Evolutionary conservation across 1,140 invertebrate species (phyloP).

Genomic region (Muscidifurax raptorellus): DNA sequence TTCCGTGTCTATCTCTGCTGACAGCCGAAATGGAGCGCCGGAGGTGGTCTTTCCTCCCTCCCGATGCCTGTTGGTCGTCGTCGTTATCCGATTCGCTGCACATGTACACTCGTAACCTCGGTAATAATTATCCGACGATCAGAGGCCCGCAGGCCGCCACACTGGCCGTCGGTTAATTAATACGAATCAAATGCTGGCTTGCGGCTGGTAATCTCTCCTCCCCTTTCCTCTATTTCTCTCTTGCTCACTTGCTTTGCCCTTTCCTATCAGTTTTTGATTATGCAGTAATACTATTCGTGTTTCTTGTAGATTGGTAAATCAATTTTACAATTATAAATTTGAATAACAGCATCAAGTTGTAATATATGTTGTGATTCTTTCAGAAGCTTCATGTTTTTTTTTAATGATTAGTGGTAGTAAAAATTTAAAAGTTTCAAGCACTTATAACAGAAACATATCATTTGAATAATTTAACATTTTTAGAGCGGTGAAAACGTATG

Average conservation of each 20-base stretch:
- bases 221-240: not conserved
- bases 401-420: not conserved
- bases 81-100: not conserved
- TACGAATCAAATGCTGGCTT: conserved; percentile 13
- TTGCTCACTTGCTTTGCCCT: not conserved
- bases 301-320: not conserved
- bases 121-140: conserved; percentile 16
- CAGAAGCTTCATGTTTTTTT: no score
- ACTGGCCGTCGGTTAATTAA: conserved; percentile 9
- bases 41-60: not conserved
- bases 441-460: not conserved
- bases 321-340: no score
- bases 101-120: conserved; percentile 1
- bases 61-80: not conserved
- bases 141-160: not conserved
- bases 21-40: not conserved
- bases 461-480: not conserved
- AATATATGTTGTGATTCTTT: no score
- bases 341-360: no score
- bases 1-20: not conserved
- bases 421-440: not conserved
- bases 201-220: not conserved
- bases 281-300: not conserved
- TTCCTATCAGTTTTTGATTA: not conserved
- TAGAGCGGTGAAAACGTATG: not conserved